Percentiles rank a stretch among this genome's conserved stretches.
Conservation (phyloP, 2,888 invertebrate species). For the Arctia plantaginis region DNA sequence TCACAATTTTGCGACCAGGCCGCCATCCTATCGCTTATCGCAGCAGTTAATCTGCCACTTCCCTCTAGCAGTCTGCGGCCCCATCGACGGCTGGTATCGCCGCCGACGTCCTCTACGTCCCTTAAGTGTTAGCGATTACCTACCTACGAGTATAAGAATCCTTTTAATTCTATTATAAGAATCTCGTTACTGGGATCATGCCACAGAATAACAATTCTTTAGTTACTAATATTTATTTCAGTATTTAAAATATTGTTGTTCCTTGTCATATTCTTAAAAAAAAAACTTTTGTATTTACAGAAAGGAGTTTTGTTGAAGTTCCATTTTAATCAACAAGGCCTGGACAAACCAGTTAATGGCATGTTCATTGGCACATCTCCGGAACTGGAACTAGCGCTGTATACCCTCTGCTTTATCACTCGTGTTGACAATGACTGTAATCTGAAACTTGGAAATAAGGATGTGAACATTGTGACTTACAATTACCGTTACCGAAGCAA, state of each 20-base stretch:
- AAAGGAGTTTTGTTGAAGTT: conserved; percentile 92
- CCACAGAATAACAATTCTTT: not conserved
- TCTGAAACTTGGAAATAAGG: conserved; percentile 89
- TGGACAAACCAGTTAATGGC: conserved; percentile 91
- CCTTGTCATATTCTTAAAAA: not conserved
- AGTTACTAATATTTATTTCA: not conserved
- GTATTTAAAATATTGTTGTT: not conserved
- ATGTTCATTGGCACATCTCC: conserved; percentile 95
- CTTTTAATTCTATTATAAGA: too few relatives aligned
- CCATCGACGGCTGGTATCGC: too few relatives aligned
- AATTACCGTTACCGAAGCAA: conserved; percentile 91
- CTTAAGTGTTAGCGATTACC: too few relatives aligned
- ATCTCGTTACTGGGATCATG: too few relatives aligned
- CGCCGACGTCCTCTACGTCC: too few relatives aligned
- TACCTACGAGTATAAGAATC: too few relatives aligned
- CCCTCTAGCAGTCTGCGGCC: too few relatives aligned
- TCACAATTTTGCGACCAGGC: too few relatives aligned
- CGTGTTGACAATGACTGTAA: conserved; percentile 91
- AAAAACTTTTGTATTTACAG: conserved; percentile 77
- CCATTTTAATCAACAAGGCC: conserved; percentile 90
- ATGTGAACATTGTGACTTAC: conserved; percentile 91
- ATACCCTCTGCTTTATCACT: conserved; percentile 94
- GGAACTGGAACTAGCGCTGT: conserved; percentile 96
- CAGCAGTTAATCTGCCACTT: too few relatives aligned
- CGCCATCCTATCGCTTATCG: too few relatives aligned